Evolutionary conservation across 2,888 invertebrate genomes (phyloP), one percentile per base, ranked within the genome.

Genomic region (Embidobia sp.): DNA sequence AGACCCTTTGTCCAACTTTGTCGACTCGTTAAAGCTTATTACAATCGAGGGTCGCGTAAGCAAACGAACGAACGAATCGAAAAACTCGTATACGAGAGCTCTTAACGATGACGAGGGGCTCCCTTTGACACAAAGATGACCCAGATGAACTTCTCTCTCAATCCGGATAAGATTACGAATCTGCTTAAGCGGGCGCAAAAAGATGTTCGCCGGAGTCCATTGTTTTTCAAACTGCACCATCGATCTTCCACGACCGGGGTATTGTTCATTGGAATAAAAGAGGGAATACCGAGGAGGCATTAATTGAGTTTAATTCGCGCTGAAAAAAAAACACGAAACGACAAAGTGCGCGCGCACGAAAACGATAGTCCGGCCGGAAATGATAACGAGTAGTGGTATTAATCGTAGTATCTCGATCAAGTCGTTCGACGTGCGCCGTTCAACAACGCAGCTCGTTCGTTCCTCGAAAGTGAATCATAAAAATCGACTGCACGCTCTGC

Each of bases 21-120:
- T 48, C 57, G 48, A 57, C 69, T 69, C 49, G 70, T 70, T 70
- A 70, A 33, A 18, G 53, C 70, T 59, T 53, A 53, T 70, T 70
- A 70, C 69, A 22, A 69, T 49, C 29, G 69, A 59, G 69, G 69
- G 69, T 59, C 69, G 61, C 51, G 61, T 51, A 59, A 55, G 67
- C 48, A 66, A 64, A 46, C 48, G 40, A 69, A 51, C 67, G 18
- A 37, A 37, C 55, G 51, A 49, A 53, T 19, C 51, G 40, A 31
- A 57, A 55, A 29, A 11, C 6, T 6, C 27, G 10, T 16, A n/a
- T n/a, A n/a, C n/a, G n/a, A n/a, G n/a, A n/a, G n/a, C n/a, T 67
- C 55, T 37, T 67, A 67, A 69, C 51, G 70, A 51, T 27, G 48
- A 59, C 37, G 69, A 67, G 67, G 66, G 57, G 19, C 46, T 11